These are phyloP conservation scores for Propithecus coquereli DNA, from an alignment of 2,113 vertebrate species.

Conservation along the genomic window DNA sequence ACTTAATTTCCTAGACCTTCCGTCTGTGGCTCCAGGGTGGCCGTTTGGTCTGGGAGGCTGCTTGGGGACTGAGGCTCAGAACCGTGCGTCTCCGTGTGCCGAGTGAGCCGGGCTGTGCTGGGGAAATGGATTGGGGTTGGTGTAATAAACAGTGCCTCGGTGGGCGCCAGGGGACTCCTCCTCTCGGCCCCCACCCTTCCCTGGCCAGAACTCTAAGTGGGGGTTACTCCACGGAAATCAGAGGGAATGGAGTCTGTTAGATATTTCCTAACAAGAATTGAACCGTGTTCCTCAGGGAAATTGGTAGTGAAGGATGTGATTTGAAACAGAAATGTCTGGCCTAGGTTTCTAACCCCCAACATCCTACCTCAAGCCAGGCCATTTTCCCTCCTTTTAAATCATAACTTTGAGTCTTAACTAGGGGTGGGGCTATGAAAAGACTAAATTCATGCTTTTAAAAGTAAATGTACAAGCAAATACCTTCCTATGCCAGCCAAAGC, in stretches of 20 bases:
- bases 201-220: not conserved
- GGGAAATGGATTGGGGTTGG: not conserved
- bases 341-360: not conserved
- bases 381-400: not conserved
- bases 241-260: not conserved
- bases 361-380: not conserved
- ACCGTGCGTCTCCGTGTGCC: fast-evolving
- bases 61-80: not conserved
- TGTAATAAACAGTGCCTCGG: not conserved
- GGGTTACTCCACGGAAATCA: not conserved
- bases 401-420: not conserved
- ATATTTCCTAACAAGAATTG: not conserved
- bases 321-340: constrained; percentile 36
- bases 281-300: constrained; percentile 4
- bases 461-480: fast-evolving
- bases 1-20: constrained; percentile 4
- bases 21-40: not conserved
- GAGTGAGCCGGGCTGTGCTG: fast-evolving
- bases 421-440: not conserved
- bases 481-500: not conserved
- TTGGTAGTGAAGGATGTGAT: not conserved
- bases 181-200: not conserved
- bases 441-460: not conserved
- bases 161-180: no score
- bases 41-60: not conserved